These are phyloP conservation scores for Oncorhynchus clarkii DNA, from an alignment of 2,113 vertebrate species.

Conservation along the genomic window DNA sequence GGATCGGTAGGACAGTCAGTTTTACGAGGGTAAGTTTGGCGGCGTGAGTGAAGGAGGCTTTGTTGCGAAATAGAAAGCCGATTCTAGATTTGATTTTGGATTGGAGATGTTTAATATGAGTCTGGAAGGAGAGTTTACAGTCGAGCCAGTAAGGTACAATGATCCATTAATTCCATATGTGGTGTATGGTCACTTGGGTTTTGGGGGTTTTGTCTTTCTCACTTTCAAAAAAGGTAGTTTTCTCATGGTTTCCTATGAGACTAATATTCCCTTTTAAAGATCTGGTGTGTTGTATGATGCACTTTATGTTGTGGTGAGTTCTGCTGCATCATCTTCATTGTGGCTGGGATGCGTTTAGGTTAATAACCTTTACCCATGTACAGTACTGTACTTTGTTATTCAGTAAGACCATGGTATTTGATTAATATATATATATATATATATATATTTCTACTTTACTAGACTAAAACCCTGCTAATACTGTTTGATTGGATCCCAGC, in stretches of 20 bases:
- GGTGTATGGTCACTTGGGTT: neutral
- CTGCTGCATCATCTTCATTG: neutral
- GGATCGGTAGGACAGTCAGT: too few species aligned
- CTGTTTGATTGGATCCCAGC: neutral
- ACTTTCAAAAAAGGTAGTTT: neutral
- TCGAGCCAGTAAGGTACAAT: neutral
- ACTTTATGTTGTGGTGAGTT: neutral
- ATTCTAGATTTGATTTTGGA: too few species aligned
- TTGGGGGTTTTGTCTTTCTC: neutral
- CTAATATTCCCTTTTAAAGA: neutral
- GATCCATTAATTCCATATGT: neutral
- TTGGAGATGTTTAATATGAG: too few species aligned
- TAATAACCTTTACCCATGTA: neutral
- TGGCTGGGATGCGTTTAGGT: neutral
- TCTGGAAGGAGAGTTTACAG: too few species aligned
- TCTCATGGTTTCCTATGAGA: neutral
- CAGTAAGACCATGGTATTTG: neutral
- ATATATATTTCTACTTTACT: neutral
- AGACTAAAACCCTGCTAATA: neutral
- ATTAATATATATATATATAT: neutral
- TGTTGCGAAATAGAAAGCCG: too few species aligned
- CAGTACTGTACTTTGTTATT: neutral
- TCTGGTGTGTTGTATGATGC: neutral
- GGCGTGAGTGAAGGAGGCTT: too few species aligned
- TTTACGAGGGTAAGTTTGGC: too few species aligned